A percentile compares a stretch with the other conserved stretches of the same genome.
Evolutionary conservation across 1,140 invertebrate genomes (phyloP).

Genomic region (Andricus grossulariae): DNA sequence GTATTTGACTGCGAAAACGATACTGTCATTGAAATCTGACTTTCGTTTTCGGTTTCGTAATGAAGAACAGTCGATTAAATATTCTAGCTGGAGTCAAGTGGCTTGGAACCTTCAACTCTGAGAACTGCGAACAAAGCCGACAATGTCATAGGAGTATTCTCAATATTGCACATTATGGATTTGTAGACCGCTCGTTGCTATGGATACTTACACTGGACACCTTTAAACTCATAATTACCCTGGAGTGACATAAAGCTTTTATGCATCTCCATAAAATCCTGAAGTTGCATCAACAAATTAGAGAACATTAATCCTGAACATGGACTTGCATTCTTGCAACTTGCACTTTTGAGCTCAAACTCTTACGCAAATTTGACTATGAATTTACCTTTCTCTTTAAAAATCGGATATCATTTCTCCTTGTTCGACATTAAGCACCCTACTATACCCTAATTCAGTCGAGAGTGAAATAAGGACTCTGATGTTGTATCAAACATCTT

Average conservation of each 20-base stretch:
- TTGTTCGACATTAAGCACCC: neutral
- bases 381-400: too few relatives aligned
- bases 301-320: neutral
- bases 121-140: neutral
- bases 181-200: neutral
- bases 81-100: neutral
- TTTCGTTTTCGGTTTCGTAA: too few relatives aligned
- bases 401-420: neutral
- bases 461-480: neutral
- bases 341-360: too few relatives aligned
- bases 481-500: neutral
- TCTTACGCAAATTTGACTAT: too few relatives aligned
- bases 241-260: conserved; percentile 14
- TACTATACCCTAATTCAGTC: neutral
- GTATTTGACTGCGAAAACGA: too few relatives aligned
- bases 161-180: conserved; percentile 24
- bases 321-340: neutral
- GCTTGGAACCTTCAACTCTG: conserved; percentile 1
- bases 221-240: neutral
- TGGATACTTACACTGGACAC: conserved; percentile 10
- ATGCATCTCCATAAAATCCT: neutral
- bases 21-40: too few relatives aligned
- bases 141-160: conserved; percentile 24
- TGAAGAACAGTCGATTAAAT: neutral
- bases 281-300: neutral